Evolutionary conservation across 2,888 invertebrate species (phyloP), one percentile per base, ranked within the genome.

Genomic region (Linhomoeus sp.): DNA sequence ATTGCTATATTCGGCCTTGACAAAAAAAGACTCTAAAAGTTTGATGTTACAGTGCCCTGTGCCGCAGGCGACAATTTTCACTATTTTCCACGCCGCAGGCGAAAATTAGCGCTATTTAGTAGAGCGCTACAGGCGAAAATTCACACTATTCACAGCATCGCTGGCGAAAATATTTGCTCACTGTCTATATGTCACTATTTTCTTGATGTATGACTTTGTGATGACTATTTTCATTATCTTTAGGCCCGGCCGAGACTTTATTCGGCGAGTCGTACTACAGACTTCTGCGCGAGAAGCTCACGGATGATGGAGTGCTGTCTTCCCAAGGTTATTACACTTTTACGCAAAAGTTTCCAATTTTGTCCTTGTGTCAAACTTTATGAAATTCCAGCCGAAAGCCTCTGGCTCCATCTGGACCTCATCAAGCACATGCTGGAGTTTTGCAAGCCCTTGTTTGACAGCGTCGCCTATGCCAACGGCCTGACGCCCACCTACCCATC

Each of bases 401-500:
- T 73, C 50, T 76, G 75, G 75, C 78, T 59, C 75, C 73, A 85
- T 63, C 64, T 82, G 42, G 75, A 78, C 22, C 73, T 85, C 49
- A 82, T 92, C 0, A 73, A 74, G 33, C 75, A 75, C 50, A 83
- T 86, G 39, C 68, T 84, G 46, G 66, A 70, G 2, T 79, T 80
- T 63, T 87, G 86, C 61, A 73, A 73, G 51, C 73, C 76, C 39
- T 75, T 82, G 53, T 97, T 87, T 64, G 75, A 80, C 0, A 73
- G 74, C 1, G 81, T 81, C 0, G 73, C 75, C 1, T 94, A 87
- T 63, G 86, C 80, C 0, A 75, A 76, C 45, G 77, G 81, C 0
- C 77, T 80, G 12, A 86, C 92, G 1, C 88, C 94, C 0, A 87
- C 90, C 0, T 97, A 97, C 67, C 92, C 97, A 0, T 82, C 86